Evolutionary conservation across 2,113 vertebrate species (phyloP).

Genomic region (Istiophorus platypterus): DNA sequence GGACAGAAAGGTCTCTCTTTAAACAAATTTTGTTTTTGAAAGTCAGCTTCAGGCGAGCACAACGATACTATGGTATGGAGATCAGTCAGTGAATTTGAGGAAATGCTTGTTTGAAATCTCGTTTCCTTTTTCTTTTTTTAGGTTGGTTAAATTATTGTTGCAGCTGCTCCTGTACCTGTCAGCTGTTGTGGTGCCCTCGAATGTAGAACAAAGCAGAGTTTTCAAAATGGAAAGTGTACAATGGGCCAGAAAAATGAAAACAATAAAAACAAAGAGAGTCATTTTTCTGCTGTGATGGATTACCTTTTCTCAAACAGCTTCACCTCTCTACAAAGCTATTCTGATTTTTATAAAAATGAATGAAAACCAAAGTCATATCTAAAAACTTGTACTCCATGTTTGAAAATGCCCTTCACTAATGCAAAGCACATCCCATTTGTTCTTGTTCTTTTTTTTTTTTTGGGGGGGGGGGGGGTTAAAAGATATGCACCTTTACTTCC

Average conservation of each 20-base stretch:
- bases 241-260: neutral
- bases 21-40: no score
- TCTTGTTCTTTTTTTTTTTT: no score
- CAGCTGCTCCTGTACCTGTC: neutral
- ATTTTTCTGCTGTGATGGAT: neutral
- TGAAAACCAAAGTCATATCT: neutral
- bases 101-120: neutral
- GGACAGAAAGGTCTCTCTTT: neutral
- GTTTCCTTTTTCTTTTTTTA: neutral
- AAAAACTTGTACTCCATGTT: no score
- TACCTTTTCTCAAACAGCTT: neutral
- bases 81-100: neutral
- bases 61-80: neutral
- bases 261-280: neutral
- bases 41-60: neutral
- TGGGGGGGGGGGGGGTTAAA: no score
- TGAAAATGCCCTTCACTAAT: neutral
- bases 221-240: neutral
- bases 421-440: no score
- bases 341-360: neutral
- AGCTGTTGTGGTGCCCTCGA: neutral
- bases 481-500: neutral
- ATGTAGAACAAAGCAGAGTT: neutral
- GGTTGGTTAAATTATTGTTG: neutral
- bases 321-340: neutral